Conservation (phyloP, 2,888 invertebrate species). For the Myathropa florea region DNA sequence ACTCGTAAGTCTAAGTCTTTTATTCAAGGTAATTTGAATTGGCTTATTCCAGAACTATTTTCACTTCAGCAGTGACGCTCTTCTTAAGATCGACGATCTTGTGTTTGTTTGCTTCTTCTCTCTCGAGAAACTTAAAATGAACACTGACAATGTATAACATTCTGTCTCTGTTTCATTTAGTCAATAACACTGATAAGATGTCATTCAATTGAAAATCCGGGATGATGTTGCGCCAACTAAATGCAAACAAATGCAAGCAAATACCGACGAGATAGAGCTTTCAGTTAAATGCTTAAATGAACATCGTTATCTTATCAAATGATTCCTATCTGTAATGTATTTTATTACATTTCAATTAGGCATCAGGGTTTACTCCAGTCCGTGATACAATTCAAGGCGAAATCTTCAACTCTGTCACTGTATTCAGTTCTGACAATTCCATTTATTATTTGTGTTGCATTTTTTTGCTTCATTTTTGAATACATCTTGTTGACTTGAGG, state of each 20-base stretch:
- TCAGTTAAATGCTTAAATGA: background rate
- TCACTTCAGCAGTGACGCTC: too few relatives aligned
- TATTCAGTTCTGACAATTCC: background rate
- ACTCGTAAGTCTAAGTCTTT: too few relatives aligned
- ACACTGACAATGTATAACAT: too few relatives aligned
- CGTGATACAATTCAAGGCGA: background rate
- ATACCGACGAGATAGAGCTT: background rate
- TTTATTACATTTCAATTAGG: constrained; percentile 1
- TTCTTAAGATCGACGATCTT: too few relatives aligned
- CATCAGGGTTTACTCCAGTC: background rate
- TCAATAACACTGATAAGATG: too few relatives aligned
- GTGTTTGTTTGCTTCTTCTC: too few relatives aligned
- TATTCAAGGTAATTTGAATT: too few relatives aligned
- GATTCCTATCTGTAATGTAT: background rate
- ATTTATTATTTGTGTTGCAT: background rate
- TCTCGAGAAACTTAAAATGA: too few relatives aligned
- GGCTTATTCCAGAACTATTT: too few relatives aligned
- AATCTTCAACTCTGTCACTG: background rate
- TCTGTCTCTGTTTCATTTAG: too few relatives aligned
- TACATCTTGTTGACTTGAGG: background rate
- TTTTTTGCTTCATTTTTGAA: background rate
- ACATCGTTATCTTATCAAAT: background rate
- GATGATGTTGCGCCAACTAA: background rate
- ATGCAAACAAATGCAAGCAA: background rate
- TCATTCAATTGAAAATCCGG: too few relatives aligned